phyloP scores from a whole-genome alignment of 2,113 vertebrate genomes.

The Prietella phreatophila region DNA sequence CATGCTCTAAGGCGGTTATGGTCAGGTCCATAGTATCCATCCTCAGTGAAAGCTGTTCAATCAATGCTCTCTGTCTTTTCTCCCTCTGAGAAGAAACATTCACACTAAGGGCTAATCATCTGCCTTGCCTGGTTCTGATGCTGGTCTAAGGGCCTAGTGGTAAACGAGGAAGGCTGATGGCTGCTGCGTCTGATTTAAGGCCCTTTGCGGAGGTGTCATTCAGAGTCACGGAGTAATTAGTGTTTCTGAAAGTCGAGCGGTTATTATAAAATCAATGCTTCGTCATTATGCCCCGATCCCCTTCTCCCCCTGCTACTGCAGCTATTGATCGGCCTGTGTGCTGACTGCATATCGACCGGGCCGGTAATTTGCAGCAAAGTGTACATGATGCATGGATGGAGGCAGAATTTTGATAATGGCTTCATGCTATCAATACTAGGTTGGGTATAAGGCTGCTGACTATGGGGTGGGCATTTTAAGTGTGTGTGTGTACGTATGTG shows the following conservation, averaged over 20 bases:
- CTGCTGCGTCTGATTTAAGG: conserved; percentile 55
- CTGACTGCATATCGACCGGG: conserved; percentile 56
- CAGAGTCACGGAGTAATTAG: conserved; percentile 58
- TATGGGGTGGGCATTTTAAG: background rate
- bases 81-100: conserved; percentile 1
- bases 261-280: conserved; percentile 66
- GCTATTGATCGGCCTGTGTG: conserved; percentile 55
- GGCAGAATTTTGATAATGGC: conserved; percentile 51
- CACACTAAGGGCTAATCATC: conserved; percentile 28
- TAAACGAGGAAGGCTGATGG: conserved; percentile 51
- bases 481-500: conserved; percentile 13
- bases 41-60: background rate
- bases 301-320: conserved; percentile 49
- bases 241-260: conserved; percentile 64
- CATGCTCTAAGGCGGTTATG: background rate
- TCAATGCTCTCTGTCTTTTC: background rate
- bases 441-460: conserved; percentile 15
- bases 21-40: conserved; percentile 20
- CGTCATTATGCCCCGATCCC: conserved; percentile 58
- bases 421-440: conserved; percentile 53
- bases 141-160: conserved; percentile 18
- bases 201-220: conserved; percentile 41
- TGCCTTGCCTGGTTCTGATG: conserved; percentile 12
- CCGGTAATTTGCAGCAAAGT: conserved; percentile 61
- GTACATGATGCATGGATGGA: conserved; percentile 53